These are phyloP conservation scores for Amitus sp. DNA, from an alignment of 2,888 invertebrate genomes.

Conservation along the genomic window DNA sequence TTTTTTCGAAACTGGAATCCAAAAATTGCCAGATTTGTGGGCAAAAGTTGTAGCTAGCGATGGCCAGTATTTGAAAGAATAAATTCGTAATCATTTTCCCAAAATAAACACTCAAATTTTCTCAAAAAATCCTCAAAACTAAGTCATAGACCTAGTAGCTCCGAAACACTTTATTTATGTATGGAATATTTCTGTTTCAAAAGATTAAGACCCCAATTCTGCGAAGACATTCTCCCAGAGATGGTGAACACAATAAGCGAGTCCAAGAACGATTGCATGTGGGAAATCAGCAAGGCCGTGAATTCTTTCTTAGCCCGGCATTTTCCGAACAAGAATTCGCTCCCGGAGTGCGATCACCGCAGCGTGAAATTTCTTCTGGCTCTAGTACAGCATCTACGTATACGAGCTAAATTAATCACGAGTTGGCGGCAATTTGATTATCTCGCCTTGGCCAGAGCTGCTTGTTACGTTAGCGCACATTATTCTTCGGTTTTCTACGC, in stretches of 20 bases:
- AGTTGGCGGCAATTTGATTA: constrained; percentile 70
- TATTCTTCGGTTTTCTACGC: constrained; percentile 79
- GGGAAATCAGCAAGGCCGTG: constrained; percentile 65
- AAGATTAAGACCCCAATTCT: constrained; percentile 71
- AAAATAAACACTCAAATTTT: constrained; percentile 6
- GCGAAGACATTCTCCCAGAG: constrained; percentile 73
- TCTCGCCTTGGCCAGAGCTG: constrained; percentile 78
- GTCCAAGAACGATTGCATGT: constrained; percentile 56
- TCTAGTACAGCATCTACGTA: constrained; percentile 68
- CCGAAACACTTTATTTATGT: too few species aligned
- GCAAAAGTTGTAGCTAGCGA: constrained; percentile 10
- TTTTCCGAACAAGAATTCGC: constrained; percentile 58
- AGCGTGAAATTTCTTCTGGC: constrained; percentile 69
- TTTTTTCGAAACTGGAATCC: constrained; percentile 18
- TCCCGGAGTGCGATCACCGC: constrained; percentile 22
- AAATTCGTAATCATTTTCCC: constrained; percentile 2
- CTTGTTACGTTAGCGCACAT: constrained; percentile 76
- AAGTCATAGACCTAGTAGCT: neutral
- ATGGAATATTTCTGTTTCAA: constrained; percentile 13
- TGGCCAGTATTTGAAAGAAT: constrained; percentile 5
- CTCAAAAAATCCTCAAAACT: constrained; percentile 9
- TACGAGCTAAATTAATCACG: neutral
- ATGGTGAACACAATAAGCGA: constrained; percentile 69
- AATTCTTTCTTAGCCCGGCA: constrained; percentile 69
- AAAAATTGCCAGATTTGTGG: constrained; percentile 11